Evolutionary conservation across 2,888 invertebrate species (phyloP).

Genomic region (Gandaritis pyraliata): DNA sequence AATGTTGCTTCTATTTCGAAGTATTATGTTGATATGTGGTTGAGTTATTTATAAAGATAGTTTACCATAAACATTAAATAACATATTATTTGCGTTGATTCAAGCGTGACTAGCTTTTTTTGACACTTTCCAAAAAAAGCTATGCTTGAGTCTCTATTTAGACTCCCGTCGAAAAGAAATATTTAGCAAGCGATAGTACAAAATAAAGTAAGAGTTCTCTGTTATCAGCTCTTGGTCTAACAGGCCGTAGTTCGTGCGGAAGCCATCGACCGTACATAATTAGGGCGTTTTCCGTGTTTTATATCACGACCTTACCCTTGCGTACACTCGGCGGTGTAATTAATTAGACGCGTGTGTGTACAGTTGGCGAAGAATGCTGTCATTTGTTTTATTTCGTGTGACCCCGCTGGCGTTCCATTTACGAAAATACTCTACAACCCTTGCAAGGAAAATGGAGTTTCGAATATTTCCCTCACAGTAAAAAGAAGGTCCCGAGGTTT

Average conservation of each 20-base stretch:
- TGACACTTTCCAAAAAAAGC: too few relatives aligned
- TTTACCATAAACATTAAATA: too few relatives aligned
- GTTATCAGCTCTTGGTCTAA: constrained; percentile 14
- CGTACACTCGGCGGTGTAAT: constrained; percentile 31
- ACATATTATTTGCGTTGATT: too few relatives aligned
- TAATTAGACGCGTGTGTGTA: constrained; percentile 35
- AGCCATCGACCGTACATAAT: constrained; percentile 37
- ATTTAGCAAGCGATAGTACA: not conserved
- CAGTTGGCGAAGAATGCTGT: constrained; percentile 28
- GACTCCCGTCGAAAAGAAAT: not conserved
- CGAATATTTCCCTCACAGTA: too few relatives aligned
- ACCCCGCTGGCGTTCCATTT: not conserved
- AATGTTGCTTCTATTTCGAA: too few relatives aligned
- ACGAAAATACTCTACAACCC: not conserved
- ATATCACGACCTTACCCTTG: constrained; percentile 34
- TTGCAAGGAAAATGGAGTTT: too few relatives aligned
- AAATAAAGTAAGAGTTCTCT: constrained; percentile 1
- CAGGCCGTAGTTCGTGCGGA: constrained; percentile 11
- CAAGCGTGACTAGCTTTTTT: too few relatives aligned
- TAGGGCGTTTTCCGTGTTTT: constrained; percentile 38
- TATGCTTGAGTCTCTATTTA: too few relatives aligned
- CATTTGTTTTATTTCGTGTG: constrained; percentile 20
- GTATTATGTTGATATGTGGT: too few relatives aligned
- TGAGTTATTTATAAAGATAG: too few relatives aligned
- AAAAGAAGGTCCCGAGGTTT: too few relatives aligned